phyloP scores from a whole-genome alignment of 2,888 invertebrate genomes.

The Pterostichus niger region DNA sequence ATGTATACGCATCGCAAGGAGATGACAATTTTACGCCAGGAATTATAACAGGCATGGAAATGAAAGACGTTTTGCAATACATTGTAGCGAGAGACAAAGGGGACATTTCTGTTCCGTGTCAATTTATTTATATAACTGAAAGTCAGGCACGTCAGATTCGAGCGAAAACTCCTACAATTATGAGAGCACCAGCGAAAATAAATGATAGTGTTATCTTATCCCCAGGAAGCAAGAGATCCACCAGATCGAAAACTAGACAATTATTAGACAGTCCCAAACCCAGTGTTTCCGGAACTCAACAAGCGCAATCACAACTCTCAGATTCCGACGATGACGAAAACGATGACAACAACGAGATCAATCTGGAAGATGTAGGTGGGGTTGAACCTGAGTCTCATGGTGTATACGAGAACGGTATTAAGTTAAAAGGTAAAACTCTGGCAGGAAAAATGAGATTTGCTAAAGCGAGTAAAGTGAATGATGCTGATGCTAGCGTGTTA shows the following conservation, averaged over 20 bases:
- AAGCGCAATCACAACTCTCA: constrained; percentile 31
- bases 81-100: constrained; percentile 61
- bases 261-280: constrained; percentile 79
- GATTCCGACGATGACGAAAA: constrained; percentile 65
- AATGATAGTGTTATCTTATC: constrained; percentile 77
- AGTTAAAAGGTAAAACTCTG: constrained; percentile 76
- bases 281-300: constrained; percentile 77
- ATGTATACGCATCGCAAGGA: constrained; percentile 79
- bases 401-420: constrained; percentile 69
- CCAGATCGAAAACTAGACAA: constrained; percentile 76
- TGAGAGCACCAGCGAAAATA: constrained; percentile 47
- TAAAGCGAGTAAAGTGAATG: constrained; percentile 78
- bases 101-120: constrained; percentile 61
- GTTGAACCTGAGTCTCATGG: constrained; percentile 80
- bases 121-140: constrained; percentile 78
- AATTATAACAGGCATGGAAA: constrained; percentile 75
- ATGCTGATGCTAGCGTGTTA: constrained; percentile 78
- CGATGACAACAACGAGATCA: constrained; percentile 72
- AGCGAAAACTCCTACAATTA: constrained; percentile 71
- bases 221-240: constrained; percentile 76
- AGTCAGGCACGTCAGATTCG: constrained; percentile 76
- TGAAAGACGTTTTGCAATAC: constrained; percentile 57
- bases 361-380: constrained; percentile 76
- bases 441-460: constrained; percentile 79
- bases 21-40: constrained; percentile 79